These are phyloP conservation scores for Orthosia cruda DNA, from an alignment of 2,888 invertebrate genomes.

Conservation along the genomic window DNA sequence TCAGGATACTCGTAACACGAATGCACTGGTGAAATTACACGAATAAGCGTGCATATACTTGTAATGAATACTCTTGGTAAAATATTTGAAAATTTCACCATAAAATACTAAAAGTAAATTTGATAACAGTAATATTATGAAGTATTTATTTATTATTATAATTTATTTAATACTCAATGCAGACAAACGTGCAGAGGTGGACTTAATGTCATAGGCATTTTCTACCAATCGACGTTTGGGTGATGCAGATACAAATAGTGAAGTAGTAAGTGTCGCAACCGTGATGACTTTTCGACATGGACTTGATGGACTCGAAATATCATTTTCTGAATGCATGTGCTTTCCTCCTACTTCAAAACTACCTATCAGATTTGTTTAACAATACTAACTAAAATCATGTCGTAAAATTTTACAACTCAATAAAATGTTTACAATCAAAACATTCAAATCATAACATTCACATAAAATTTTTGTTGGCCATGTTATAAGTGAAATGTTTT, in stretches of 20 bases:
- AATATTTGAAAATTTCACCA: not conserved
- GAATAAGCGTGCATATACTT: not conserved
- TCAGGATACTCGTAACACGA: not conserved
- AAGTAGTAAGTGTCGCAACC: no score
- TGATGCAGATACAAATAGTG: no score
- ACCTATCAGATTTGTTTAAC: slow-evolving; percentile 5
- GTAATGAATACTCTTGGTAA: not conserved
- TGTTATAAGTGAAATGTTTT: not conserved
- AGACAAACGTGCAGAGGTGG: no score
- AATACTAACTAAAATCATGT: slow-evolving; percentile 12
- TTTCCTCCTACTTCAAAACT: not conserved
- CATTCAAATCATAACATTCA: slow-evolving; percentile 24
- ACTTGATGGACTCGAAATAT: no score
- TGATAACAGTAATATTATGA: no score
- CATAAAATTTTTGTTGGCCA: slow-evolving; percentile 1
- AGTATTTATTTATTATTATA: no score
- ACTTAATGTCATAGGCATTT: no score
- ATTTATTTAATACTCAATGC: no score
- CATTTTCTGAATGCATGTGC: not conserved
- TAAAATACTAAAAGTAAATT: no score
- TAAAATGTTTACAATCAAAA: slow-evolving; percentile 55
- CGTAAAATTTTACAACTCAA: slow-evolving; percentile 39
- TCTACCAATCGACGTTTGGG: no score
- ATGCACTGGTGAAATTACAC: not conserved
- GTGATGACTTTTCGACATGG: not conserved